A percentile compares a stretch with the other conserved stretches of the same genome.
These are phyloP conservation scores for Microcebus tavaratra DNA, from an alignment of 2,113 vertebrate genomes.

Conservation along the genomic window DNA sequence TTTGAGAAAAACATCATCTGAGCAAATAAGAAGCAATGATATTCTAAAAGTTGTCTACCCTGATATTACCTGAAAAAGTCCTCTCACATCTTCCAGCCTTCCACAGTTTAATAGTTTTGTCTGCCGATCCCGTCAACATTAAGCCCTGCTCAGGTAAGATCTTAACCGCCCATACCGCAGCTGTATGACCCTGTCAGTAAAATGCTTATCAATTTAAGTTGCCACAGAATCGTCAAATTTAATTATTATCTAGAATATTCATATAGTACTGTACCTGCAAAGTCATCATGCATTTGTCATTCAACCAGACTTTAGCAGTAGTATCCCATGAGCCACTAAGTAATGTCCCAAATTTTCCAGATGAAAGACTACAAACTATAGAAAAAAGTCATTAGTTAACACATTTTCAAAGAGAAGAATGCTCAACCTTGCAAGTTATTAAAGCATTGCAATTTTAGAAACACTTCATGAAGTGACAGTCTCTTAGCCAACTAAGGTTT, in stretches of 20 bases:
- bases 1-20: background rate
- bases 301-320: conserved; percentile 97
- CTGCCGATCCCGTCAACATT: conserved; percentile 97
- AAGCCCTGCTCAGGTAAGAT: conserved; percentile 96
- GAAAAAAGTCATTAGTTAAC: conserved; percentile 41
- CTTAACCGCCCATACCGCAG: conserved; percentile 96
- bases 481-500: conserved; percentile 5
- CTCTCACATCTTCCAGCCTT: conserved; percentile 97
- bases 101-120: conserved; percentile 98
- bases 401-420: conserved; percentile 22
- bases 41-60: conserved; percentile 4
- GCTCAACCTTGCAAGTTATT: background rate
- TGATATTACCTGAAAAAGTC: conserved; percentile 91
- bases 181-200: conserved; percentile 92
- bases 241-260: conserved; percentile 47
- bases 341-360: conserved; percentile 97
- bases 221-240: background rate
- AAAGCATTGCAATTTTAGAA: conserved; percentile 21
- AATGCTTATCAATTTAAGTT: conserved; percentile 14
- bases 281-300: conserved; percentile 99
- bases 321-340: conserved; percentile 98
- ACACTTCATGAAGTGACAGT: background rate
- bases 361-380: conserved; percentile 95
- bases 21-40: background rate
- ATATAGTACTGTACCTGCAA: conserved; percentile 89